Evolutionary conservation across 2,797 vertebrate species (phyloP).

Genomic region (Spea hammondii): DNA sequence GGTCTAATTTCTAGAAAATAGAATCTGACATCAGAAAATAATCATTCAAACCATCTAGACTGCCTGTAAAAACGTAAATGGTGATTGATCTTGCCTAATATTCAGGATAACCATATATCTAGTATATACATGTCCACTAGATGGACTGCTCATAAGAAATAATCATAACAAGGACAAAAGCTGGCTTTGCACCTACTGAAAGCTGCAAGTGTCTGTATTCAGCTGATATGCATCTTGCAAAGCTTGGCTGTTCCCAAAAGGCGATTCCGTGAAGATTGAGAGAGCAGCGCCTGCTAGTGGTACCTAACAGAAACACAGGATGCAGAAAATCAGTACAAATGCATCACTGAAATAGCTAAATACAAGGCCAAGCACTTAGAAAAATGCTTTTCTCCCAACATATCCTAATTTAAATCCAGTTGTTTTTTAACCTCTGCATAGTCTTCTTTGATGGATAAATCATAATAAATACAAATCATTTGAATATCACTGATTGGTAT

Average conservation of each 20-base stretch:
- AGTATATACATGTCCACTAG: too few relatives aligned
- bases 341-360: conserved; percentile 12
- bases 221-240: conserved; percentile 99
- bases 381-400: neutral
- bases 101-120: too few relatives aligned
- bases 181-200: conserved; percentile 99
- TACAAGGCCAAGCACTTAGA: neutral
- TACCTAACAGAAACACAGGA: conserved; percentile 81
- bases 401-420: neutral
- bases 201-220: conserved; percentile 99
- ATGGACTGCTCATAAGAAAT: conserved; percentile 70
- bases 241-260: conserved; percentile 99
- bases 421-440: neutral
- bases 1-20: too few relatives aligned
- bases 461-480: conserved; percentile 1
- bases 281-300: conserved; percentile 99
- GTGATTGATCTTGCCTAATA: too few relatives aligned
- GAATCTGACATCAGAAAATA: too few relatives aligned
- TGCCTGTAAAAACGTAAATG: too few relatives aligned
- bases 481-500: conserved; percentile 10
- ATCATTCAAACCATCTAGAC: too few relatives aligned
- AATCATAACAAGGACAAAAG: conserved; percentile 85
- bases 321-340: conserved; percentile 58
- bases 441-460: conserved; percentile 28
- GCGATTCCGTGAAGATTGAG: conserved; percentile 96